These are phyloP conservation scores for Zaprionus africanus DNA, from an alignment of 1,140 invertebrate genomes.

Conservation along the genomic window DNA sequence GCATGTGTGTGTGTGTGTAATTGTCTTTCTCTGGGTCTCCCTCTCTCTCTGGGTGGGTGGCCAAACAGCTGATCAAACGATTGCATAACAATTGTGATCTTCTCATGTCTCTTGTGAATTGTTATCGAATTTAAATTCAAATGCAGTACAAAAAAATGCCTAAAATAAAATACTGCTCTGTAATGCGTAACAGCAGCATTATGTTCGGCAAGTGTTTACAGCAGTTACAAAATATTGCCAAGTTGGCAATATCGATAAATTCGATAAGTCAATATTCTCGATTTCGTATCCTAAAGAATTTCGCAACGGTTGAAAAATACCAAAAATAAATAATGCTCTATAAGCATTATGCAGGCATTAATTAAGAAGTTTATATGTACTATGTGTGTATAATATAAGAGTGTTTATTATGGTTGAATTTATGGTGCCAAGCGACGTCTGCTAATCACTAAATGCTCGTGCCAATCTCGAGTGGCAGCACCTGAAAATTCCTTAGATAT, in stretches of 20 bases:
- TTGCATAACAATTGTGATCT: conserved; percentile 38
- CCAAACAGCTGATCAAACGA: conserved; percentile 39
- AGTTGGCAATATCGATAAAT: not conserved
- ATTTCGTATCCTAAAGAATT: conserved; percentile 7
- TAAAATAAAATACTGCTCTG: conserved; percentile 1
- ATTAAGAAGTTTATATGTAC: not conserved
- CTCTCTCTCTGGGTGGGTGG: conserved; percentile 8
- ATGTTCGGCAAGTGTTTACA: no score
- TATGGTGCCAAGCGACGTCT: conserved; percentile 21
- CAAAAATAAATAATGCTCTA: not conserved
- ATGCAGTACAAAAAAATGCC: not conserved
- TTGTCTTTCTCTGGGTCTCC: not conserved
- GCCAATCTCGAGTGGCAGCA: conserved; percentile 41
- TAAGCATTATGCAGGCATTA: conserved; percentile 11
- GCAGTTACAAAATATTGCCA: not conserved
- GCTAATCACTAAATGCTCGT: conserved; percentile 17
- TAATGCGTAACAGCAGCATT: no score
- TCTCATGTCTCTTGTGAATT: not conserved
- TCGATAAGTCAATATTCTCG: not conserved
- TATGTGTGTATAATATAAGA: conserved; percentile 2
- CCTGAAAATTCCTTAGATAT: conserved; percentile 18
- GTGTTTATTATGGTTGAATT: conserved; percentile 11
- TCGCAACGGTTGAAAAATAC: not conserved
- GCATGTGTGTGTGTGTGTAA: not conserved
- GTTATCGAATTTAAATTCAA: conserved; percentile 12